Conservation (phyloP, 2,888 invertebrate species). For the Heliothis peltigera region DNA sequence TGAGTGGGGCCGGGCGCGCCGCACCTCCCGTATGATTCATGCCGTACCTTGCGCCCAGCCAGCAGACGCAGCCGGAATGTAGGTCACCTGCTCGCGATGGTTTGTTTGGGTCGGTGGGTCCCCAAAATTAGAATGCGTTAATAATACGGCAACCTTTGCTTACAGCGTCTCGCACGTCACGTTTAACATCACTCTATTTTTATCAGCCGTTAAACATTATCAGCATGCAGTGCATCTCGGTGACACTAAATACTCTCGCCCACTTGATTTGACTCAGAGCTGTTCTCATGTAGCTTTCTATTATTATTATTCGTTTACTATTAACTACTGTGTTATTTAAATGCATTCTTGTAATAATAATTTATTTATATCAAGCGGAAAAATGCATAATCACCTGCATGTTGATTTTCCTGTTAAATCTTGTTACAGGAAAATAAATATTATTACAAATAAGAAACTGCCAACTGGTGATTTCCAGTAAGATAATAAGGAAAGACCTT, state of each 20-base stretch:
- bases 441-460: slow-evolving; percentile 30
- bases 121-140: slow-evolving; percentile 87
- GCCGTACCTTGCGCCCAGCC: slow-evolving; percentile 76
- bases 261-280: slow-evolving; percentile 14
- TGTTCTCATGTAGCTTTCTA: slow-evolving; percentile 20
- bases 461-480: slow-evolving; percentile 47
- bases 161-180: slow-evolving; percentile 72
- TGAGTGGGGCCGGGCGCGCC: slow-evolving; percentile 53
- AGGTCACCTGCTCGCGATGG: slow-evolving; percentile 87
- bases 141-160: slow-evolving; percentile 87
- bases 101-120: slow-evolving; percentile 85
- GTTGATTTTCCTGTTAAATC: slow-evolving; percentile 52
- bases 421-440: slow-evolving; percentile 52
- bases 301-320: slow-evolving; percentile 26
- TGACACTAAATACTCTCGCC: slow-evolving; percentile 63
- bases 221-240: slow-evolving; percentile 70
- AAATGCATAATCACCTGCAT: slow-evolving; percentile 31
- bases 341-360: slow-evolving; percentile 16
- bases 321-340: slow-evolving; percentile 13
- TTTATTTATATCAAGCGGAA: slow-evolving; percentile 36
- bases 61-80: slow-evolving; percentile 83
- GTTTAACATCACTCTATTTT: slow-evolving; percentile 76
- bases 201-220: slow-evolving; percentile 62
- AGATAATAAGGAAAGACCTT: slow-evolving; percentile 56
- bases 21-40: slow-evolving; percentile 78